Percentiles rank a stretch among this genome's conserved stretches.
Evolutionary conservation across 1,140 invertebrate genomes (phyloP).

Genomic region (Amyelois transitella): DNA sequence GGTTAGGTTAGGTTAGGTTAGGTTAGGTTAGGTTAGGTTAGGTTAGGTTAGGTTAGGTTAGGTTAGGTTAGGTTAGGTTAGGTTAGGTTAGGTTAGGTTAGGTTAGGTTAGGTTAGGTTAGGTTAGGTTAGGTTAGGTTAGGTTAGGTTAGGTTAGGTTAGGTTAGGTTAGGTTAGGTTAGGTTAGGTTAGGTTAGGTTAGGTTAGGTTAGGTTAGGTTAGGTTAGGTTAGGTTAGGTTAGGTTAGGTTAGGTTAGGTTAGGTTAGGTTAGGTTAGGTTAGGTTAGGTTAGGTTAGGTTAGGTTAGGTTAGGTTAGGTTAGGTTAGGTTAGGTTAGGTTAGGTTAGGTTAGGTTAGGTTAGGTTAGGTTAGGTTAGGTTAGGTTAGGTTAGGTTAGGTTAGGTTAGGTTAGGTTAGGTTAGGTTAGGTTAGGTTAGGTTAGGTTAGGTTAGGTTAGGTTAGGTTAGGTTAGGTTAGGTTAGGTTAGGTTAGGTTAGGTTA

Average conservation of each 20-base stretch:
- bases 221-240: slow-evolving; percentile 6
- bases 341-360: slow-evolving; percentile 41
- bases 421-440: slow-evolving; percentile 10
- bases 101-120: slow-evolving; percentile 8
- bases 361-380: slow-evolving; percentile 40
- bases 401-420: slow-evolving; percentile 2
- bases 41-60: background rate
- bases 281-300: slow-evolving; percentile 5
- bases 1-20: slow-evolving; percentile 20
- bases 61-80: slow-evolving; percentile 7
- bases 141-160: slow-evolving; percentile 46
- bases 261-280: slow-evolving; percentile 8
- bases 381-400: slow-evolving; percentile 19
- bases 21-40: slow-evolving; percentile 2
- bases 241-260: slow-evolving; percentile 4
- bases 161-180: slow-evolving; percentile 28
- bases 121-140: slow-evolving; percentile 17
- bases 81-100: slow-evolving; percentile 6
- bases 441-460: background rate
- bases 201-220: slow-evolving; percentile 6
- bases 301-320: slow-evolving; percentile 10
- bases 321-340: slow-evolving; percentile 17
- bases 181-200: slow-evolving; percentile 1
- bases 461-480: slow-evolving; percentile 5
- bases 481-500: slow-evolving; percentile 8